Evolutionary conservation across 2,888 invertebrate species (phyloP), one percentile per base, ranked within the genome.

Genomic region (Syritta pipiens): DNA sequence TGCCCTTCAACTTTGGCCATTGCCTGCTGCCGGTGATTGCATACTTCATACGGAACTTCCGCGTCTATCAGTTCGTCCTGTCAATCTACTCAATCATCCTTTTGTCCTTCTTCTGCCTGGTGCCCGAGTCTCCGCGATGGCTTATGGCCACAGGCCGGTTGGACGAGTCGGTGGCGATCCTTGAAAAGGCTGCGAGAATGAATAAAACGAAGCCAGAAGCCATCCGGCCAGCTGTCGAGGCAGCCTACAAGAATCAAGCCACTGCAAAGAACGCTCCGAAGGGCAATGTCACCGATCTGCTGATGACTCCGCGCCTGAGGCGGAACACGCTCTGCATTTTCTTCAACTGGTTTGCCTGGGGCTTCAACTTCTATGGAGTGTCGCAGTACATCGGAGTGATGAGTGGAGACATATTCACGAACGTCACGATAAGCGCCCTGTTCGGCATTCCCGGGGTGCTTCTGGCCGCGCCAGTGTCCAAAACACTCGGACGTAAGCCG

Each of bases 341-440:
- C 4, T 72, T 28, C 0, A 85, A 94, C 3, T 92, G 92, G 49
- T 93, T 94, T 81, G 94, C 82, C 94, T 95, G 53, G 3, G 81
- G 75, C 0, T 90, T 96, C 84, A 94, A 95, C 83, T 94, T 96
- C 89, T 96, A 95, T 85, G 96, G 96, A 0, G 92, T 96, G n/a
- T 93, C 95, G 0, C 94, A 96, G 86, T 95, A 94, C 88, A 93
- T 95, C 59, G 94, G 94, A 0, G 92, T 94, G 83, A 90, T 95
- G 4, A 94, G 93, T 0, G 95, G 95, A 4, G 91, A 94, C 83
- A 93, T 94, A 74, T 96, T 95, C 87, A 86, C 93, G 22, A 96
- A 95, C 85, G 94, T 95, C 63, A 93, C 95, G n/a, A 89, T 95
- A 17, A 94, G 94, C 40, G 95, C 93, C 7, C 89, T 91, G 7